phyloP scores from a whole-genome alignment of 2,113 vertebrate genomes.

The Caracal caracal region DNA sequence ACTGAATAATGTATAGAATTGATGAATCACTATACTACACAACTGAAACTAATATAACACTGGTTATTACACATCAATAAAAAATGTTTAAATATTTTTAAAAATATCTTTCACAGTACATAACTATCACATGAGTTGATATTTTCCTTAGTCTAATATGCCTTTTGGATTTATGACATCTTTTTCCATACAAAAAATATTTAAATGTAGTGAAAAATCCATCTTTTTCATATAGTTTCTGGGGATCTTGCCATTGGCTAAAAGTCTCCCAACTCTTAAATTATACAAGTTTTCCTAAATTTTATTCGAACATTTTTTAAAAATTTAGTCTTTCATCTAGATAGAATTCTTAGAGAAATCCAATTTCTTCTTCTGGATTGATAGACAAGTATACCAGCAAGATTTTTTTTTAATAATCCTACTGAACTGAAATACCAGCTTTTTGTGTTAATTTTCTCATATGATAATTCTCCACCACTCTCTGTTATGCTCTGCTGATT shows the following conservation, averaged over 20 bases:
- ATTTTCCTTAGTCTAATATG: conserved; percentile 17
- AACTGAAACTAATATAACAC: not conserved
- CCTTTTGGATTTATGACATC: conserved; percentile 18
- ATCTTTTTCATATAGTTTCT: not conserved
- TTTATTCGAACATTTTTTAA: conserved; percentile 24
- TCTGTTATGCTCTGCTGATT: not conserved
- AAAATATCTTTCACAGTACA: not conserved
- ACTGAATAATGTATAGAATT: not conserved
- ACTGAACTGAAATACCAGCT: not conserved
- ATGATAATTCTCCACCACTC: not conserved
- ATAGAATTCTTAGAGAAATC: not conserved
- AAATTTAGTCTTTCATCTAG: not conserved
- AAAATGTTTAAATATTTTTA: not conserved
- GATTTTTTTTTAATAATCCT: not conserved
- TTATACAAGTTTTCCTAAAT: not conserved
- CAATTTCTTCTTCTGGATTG: not conserved
- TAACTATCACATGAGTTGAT: not conserved
- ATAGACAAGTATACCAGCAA: not conserved
- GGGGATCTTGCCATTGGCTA: not conserved
- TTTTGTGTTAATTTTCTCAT: not conserved
- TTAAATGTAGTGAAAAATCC: not conserved
- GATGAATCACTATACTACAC: not conserved
- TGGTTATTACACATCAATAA: not conserved
- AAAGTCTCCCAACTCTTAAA: not conserved
- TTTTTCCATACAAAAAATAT: not conserved